Evolutionary conservation across 1,140 invertebrate genomes (phyloP).

Genomic region (Cydia pomonella): DNA sequence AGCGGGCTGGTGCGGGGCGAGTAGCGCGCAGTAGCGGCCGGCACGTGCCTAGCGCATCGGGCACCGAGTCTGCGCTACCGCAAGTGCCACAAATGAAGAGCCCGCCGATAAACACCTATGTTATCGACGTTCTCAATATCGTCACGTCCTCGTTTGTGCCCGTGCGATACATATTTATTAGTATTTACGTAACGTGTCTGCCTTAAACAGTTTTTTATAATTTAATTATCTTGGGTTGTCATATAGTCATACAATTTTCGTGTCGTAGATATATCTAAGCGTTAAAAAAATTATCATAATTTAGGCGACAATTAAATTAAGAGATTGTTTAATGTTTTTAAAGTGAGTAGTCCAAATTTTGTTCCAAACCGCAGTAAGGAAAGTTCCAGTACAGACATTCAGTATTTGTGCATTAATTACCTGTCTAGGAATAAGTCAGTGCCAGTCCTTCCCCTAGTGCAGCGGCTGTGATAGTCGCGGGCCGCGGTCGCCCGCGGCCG

Average conservation of each 20-base stretch:
- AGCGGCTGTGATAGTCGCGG: slow-evolving; percentile 27
- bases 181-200: slow-evolving; percentile 7
- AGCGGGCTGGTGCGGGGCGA: too few species aligned
- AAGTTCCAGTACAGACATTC: slow-evolving; percentile 32
- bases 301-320: not conserved
- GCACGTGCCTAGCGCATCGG: too few species aligned
- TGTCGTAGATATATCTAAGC: not conserved
- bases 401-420: slow-evolving; percentile 2
- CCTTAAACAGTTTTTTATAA: slow-evolving; percentile 4
- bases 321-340: not conserved
- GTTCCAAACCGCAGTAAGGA: not conserved
- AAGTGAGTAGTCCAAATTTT: not conserved
- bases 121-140: too few species aligned
- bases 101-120: too few species aligned
- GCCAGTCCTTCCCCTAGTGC: not conserved
- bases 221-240: not conserved
- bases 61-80: too few species aligned
- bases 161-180: not conserved
- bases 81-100: too few species aligned
- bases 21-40: too few species aligned
- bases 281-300: not conserved
- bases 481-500: not conserved
- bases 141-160: not conserved
- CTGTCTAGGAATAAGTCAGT: slow-evolving; percentile 7
- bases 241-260: not conserved